These are phyloP conservation scores for Nemopilema nomurai DNA, from an alignment of 30 jellyfish, hydroid and myxozoan genomes.

Conservation along the genomic window DNA sequence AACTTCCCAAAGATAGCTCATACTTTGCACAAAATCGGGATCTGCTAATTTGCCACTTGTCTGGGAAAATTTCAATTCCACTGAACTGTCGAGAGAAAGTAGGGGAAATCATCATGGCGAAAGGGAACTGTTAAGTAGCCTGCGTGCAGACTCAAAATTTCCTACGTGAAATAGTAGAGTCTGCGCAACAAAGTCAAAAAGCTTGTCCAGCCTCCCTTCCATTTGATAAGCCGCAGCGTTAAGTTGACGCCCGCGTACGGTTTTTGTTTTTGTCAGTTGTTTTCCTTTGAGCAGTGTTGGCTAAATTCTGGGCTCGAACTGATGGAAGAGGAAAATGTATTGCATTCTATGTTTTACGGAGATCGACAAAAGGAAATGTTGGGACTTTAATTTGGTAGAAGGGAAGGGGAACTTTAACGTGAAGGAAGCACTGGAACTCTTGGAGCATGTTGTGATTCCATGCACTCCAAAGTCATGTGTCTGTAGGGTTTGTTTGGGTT, in stretches of 20 bases:
- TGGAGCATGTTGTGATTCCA: not conserved
- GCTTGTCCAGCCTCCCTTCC: not conserved
- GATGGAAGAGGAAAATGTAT: not conserved
- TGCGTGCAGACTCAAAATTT: not conserved
- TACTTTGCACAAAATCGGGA: not conserved
- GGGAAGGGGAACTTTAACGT: slow-evolving; percentile 29
- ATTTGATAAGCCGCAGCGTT: not conserved
- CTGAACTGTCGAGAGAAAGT: not conserved
- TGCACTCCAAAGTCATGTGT: slow-evolving; percentile 5
- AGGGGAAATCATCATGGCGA: not conserved
- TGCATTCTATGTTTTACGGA: slow-evolving; percentile 19
- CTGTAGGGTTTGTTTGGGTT: slow-evolving; percentile 18
- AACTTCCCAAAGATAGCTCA: not conserved
- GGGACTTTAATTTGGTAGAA: slow-evolving; percentile 35
- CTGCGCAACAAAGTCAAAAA: not conserved
- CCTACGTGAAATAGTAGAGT: not conserved
- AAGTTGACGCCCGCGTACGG: not conserved
- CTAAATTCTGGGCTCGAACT: not conserved
- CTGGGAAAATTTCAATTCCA: not conserved
- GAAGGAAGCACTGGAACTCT: slow-evolving; percentile 30
- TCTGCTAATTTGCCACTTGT: not conserved
- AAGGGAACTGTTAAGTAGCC: not conserved
- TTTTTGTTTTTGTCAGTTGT: not conserved
- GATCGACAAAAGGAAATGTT: not conserved
- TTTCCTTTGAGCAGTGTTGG: not conserved